Base-by-base conservation (phyloP, 2,797 vertebrate genomes). In the Gambusia yucatana region DNA sequence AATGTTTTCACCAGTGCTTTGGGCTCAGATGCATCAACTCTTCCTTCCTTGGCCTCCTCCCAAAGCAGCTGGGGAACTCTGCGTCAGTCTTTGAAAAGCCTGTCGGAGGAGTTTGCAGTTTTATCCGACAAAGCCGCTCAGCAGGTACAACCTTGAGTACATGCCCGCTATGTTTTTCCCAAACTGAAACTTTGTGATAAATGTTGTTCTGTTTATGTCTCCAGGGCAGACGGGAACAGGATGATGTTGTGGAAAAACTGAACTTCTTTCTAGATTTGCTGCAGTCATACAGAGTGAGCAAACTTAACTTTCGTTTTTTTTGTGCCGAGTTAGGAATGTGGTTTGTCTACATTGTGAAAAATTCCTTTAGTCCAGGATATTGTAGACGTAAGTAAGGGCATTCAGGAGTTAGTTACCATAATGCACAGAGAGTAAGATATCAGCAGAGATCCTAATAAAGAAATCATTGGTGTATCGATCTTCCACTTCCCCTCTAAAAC, bases 201-300 rank as follows among this genome's bases (percentile, higher is more conserved):
- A 86, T 77, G 73, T 77, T 75, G 84, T 80, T 83, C 82, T 88
- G 70, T 76, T 83, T 9, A 30, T 73, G 71, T 93, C 88, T 83
- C 76, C 91, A 99, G 98, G 97, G 98, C 80, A 97, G 95, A 93
- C 95, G 98, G 93, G 98, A 99, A 84, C 97, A 99, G 91, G 97
- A 97, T 71, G 97, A 99, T 73, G 98, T 99, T 81, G 98, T 99
- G 93, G 98, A 99, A 94, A 99, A 98, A 90, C 91, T 99, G 87
- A 98, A 97, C 94, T 94, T 99, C 79, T 99, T 99, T 93, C 86
- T 99, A 94, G 98, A 99, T 92, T 93, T 99, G 93, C 95, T 99
- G 79, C 98, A 99, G 88, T 98, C 98, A 0, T 99, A 99, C 93
- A 98, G 96, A 93, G 98, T 98, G 88, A 97, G 65, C 94, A 39